Conservation (phyloP, 2,888 invertebrate genomes). For the Caenorhabditis imperialis region DNA sequence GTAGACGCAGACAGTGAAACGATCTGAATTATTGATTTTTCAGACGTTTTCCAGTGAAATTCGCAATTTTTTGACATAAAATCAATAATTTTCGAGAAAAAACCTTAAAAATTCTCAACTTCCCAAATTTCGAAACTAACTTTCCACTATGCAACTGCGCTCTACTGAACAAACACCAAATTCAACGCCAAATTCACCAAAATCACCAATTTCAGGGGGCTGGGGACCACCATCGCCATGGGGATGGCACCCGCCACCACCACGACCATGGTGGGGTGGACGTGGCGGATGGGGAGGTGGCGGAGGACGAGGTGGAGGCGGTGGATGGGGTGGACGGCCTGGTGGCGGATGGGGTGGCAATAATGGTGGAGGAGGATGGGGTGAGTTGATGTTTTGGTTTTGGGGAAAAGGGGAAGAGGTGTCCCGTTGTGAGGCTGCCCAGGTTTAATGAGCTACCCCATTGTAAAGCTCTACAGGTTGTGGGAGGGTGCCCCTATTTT, state of each 20-base stretch:
- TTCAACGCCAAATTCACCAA: neutral
- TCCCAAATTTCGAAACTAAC: too few relatives aligned
- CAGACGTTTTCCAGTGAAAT: too few relatives aligned
- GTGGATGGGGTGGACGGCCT: slow-evolving; percentile 9
- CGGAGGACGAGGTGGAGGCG: slow-evolving; percentile 19
- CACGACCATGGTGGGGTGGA: slow-evolving; percentile 22
- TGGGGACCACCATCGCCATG: slow-evolving; percentile 39
- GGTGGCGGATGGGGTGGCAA: slow-evolving; percentile 34
- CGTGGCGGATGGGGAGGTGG: slow-evolving; percentile 19
- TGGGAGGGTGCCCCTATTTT: too few relatives aligned
- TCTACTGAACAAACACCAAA: too few relatives aligned
- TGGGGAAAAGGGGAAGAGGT: too few relatives aligned
- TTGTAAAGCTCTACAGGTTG: too few relatives aligned
- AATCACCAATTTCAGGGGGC: slow-evolving; percentile 24
- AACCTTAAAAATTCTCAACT: neutral
- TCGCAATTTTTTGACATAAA: neutral
- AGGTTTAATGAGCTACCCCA: too few relatives aligned
- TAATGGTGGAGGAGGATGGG: slow-evolving; percentile 33
- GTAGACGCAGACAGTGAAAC: too few relatives aligned
- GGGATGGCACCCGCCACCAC: slow-evolving; percentile 21
- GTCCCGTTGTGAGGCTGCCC: too few relatives aligned
- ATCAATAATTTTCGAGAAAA: too few relatives aligned
- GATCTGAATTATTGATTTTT: too few relatives aligned
- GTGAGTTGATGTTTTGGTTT: neutral
- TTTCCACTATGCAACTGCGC: too few relatives aligned